Conservation (phyloP, 1,140 invertebrate species). For the Drosophila repleta region DNA sequence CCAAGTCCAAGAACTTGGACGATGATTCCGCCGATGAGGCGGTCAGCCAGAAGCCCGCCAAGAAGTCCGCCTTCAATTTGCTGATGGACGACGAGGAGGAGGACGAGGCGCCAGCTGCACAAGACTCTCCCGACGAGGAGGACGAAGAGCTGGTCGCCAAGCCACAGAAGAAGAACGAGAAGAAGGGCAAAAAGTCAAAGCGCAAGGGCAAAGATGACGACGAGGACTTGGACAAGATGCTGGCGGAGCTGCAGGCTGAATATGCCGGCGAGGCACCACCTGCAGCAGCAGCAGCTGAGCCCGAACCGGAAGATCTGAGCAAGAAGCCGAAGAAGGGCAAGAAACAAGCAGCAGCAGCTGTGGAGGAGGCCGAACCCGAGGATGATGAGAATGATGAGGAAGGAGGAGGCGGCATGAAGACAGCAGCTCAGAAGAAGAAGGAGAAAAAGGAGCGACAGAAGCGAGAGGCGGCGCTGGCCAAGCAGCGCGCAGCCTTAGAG, state of each 20-base stretch:
- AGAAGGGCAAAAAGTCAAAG: slow-evolving; percentile 89
- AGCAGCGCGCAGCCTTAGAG: slow-evolving; percentile 85
- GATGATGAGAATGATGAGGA: slow-evolving; percentile 85
- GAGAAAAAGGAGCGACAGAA: slow-evolving; percentile 94
- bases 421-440: slow-evolving; percentile 93
- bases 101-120: slow-evolving; percentile 59
- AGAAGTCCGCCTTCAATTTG: slow-evolving; percentile 87
- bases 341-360: slow-evolving; percentile 80
- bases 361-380: slow-evolving; percentile 73
- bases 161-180: slow-evolving; percentile 85
- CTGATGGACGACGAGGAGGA: slow-evolving; percentile 86
- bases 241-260: slow-evolving; percentile 92
- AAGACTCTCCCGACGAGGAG: slow-evolving; percentile 76
- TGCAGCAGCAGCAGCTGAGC: slow-evolving; percentile 41
- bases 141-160: slow-evolving; percentile 84
- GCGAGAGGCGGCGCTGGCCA: slow-evolving; percentile 85
- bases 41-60: slow-evolving; percentile 83
- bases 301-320: slow-evolving; percentile 83
- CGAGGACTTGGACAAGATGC: slow-evolving; percentile 92
- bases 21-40: slow-evolving; percentile 83
- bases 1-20: slow-evolving; percentile 45
- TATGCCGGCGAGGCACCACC: slow-evolving; percentile 87
- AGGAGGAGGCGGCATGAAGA: slow-evolving; percentile 89
- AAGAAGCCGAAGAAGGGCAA: slow-evolving; percentile 84
- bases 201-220: slow-evolving; percentile 89